Evolutionary conservation across 2,888 invertebrate species (phyloP), one percentile per base, ranked within the genome.

Genomic region (Himalopsyche kuldschensis): DNA sequence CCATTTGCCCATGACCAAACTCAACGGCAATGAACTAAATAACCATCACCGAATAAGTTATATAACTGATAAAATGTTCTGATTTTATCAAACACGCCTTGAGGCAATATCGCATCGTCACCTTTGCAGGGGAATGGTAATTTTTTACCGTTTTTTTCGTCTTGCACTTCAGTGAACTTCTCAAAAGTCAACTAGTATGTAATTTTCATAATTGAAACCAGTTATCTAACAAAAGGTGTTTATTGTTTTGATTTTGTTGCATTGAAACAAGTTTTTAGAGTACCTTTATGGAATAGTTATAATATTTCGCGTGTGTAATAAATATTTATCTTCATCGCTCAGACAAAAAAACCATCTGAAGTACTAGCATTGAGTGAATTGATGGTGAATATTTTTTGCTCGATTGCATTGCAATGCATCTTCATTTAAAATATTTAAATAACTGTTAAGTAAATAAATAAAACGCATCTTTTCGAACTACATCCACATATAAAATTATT

Each of bases 21-120:
- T 5, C 17, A 78, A 15, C 79, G 82, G 55, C 82, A 83, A 69
- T 83, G 82, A 83, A 83, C 82, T 79, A 79, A 79, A 83, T 83
- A 83, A 75, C 75, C 82, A 83, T 80, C 82, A 78, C 78, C 79
- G 79, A 41, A 69, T 75, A 32, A 46, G 31, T 83, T 83, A 83
- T 79, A 83, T 83, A 83, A 83, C 46, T 10, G 55, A 30, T 41
- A 69, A 63, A 63, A 41, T 80, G 35, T 35, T 75, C 48, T 63
- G 82, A 82, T 82, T 78, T 63, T 78, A 75, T 78, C 63, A 48
- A 47, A 75, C 46, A 47, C 81, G 47, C 82, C 77, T 78, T 82
- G 82, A 63, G 48, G 82, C 35, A 15, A 75, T 77, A 63, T 77
- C 24, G 55, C 69, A 63, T 75, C 55, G 55, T 55, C 55, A 55